These are phyloP conservation scores for Eulemur macaco DNA, from an alignment of 2,113 vertebrate species.

Conservation along the genomic window DNA sequence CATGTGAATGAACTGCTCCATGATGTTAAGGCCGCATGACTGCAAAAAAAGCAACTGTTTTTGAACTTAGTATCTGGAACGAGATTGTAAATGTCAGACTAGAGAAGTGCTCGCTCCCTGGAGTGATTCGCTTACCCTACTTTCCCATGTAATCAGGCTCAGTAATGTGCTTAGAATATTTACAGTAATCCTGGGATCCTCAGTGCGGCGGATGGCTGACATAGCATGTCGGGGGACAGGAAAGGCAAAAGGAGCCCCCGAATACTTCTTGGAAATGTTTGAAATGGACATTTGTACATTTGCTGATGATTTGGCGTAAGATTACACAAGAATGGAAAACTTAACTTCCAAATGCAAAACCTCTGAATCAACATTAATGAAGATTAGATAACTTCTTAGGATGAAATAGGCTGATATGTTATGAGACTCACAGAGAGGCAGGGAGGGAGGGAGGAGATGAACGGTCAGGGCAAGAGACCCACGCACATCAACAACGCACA, in stretches of 20 bases:
- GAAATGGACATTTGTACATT: neutral
- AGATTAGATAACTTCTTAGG: neutral
- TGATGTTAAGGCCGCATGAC: neutral
- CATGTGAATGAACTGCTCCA: neutral
- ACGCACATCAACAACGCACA: neutral
- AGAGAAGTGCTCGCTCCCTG: neutral
- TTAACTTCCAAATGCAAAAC: neutral
- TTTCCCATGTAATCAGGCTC: neutral
- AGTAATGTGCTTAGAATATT: constrained; percentile 16
- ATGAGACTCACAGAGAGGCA: neutral
- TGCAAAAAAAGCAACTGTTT: neutral
- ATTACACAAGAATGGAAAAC: neutral
- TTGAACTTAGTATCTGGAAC: neutral
- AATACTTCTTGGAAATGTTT: neutral
- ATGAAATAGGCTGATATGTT: neutral
- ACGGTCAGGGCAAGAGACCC: too few relatives aligned
- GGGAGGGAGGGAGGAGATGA: neutral
- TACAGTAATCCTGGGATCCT: neutral
- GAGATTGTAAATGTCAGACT: neutral
- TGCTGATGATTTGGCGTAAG: neutral
- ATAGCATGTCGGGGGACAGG: neutral
- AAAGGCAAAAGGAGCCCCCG: neutral
- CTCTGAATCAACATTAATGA: neutral
- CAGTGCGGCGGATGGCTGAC: neutral
- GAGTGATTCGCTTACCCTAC: neutral